phyloP scores from a whole-genome alignment of 92 coral and sea anemone genomes.

The Parazoanthus darwini region DNA sequence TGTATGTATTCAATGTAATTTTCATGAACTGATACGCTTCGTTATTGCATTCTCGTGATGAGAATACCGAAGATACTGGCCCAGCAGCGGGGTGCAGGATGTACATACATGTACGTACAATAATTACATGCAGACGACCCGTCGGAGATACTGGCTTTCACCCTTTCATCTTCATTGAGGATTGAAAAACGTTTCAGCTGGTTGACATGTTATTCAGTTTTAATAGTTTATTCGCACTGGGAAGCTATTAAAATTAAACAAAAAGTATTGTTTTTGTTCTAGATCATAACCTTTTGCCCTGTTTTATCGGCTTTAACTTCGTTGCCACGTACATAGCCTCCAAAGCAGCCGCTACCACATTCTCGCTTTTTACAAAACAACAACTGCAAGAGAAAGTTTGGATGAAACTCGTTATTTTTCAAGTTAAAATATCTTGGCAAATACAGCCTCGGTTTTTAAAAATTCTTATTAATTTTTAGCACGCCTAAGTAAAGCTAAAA shows the following conservation, averaged over 20 bases:
- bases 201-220: neutral
- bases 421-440: too few species aligned
- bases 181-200: neutral
- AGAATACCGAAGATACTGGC: neutral
- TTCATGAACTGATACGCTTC: neutral
- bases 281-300: neutral
- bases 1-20: neutral
- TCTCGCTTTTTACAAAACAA: too few species aligned
- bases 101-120: neutral
- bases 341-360: too few species aligned
- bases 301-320: too few species aligned
- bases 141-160: neutral
- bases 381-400: too few species aligned
- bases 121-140: neutral
- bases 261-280: neutral
- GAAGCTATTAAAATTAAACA: neutral
- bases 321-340: too few species aligned
- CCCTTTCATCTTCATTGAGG: neutral
- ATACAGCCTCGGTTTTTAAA: too few species aligned
- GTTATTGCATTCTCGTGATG: constrained; percentile 16
- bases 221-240: neutral
- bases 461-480: too few species aligned
- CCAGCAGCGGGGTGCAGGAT: constrained; percentile 23
- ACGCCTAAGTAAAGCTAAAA: too few species aligned
- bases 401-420: too few species aligned